Conservation (phyloP, 2,113 vertebrate species). For the Planiliza haematocheilus region DNA sequence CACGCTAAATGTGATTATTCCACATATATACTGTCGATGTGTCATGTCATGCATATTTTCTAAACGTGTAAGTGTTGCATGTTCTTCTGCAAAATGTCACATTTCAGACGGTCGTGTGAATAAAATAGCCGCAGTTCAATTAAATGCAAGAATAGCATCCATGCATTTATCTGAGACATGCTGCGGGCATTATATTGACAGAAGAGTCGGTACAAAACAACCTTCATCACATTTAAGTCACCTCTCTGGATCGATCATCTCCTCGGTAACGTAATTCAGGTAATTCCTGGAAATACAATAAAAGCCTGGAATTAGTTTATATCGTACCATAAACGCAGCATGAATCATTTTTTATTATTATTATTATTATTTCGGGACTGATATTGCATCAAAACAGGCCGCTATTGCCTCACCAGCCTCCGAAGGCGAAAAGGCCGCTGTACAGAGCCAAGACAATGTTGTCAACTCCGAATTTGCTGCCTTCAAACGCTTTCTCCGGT, state of each 20-base stretch:
- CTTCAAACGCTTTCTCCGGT: conserved; percentile 77
- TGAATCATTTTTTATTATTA: no score
- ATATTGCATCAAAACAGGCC: neutral
- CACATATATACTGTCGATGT: no score
- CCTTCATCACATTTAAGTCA: conserved; percentile 68
- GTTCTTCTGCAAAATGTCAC: neutral
- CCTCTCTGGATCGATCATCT: conserved; percentile 85
- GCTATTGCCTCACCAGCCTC: conserved; percentile 79
- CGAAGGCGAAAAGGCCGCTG: conserved; percentile 84
- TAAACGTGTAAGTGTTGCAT: no score
- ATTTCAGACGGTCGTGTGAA: neutral
- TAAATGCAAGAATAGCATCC: neutral
- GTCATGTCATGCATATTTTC: no score
- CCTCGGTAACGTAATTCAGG: conserved; percentile 83
- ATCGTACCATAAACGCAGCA: neutral
- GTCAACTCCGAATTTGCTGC: conserved; percentile 77
- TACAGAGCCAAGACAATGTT: conserved; percentile 82
- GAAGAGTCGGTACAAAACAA: conserved; percentile 53
- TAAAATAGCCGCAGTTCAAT: no score
- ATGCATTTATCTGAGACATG: conserved; percentile 34
- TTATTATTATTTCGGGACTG: conserved; percentile 4
- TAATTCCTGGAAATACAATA: conserved; percentile 76
- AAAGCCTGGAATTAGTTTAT: neutral
- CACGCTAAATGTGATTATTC: no score
- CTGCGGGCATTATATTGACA: conserved; percentile 40